Conservation (phyloP, 2,113 vertebrate genomes). For the Arothron firmamentum region DNA sequence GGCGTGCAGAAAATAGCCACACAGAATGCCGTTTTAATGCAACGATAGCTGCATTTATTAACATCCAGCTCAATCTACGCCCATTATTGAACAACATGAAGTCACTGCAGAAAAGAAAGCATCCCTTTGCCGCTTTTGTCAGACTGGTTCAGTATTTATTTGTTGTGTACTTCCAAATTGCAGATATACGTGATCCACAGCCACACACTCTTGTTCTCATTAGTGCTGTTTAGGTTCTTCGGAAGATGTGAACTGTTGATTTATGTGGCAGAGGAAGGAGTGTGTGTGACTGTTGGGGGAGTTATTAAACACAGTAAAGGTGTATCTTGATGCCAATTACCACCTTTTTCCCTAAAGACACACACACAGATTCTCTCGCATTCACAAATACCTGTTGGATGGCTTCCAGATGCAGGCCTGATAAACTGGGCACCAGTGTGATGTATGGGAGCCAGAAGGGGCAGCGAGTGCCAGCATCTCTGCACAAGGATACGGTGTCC, state of each 20-base stretch:
- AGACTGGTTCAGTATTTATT: no score
- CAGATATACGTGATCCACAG: slow-evolving; percentile 1
- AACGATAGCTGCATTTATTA: no score
- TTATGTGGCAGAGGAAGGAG: slow-evolving; percentile 12
- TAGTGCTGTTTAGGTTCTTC: slow-evolving; percentile 13
- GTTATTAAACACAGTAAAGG: slow-evolving; percentile 47
- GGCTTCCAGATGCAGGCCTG: slow-evolving; percentile 18
- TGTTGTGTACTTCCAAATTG: no score
- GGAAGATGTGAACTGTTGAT: slow-evolving; percentile 32
- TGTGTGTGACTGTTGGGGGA: slow-evolving; percentile 41
- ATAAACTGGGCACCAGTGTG: slow-evolving; percentile 30
- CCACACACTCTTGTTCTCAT: background rate
- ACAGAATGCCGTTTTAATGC: background rate
- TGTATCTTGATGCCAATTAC: slow-evolving; percentile 47
- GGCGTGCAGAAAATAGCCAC: no score
- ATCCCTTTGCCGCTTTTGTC: no score
- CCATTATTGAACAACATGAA: no score
- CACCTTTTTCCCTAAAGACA: slow-evolving; percentile 44
- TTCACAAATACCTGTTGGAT: slow-evolving; percentile 13
- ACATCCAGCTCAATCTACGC: no score
- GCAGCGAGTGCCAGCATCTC: slow-evolving; percentile 35
- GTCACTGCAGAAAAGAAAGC: no score
- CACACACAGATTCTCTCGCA: slow-evolving; percentile 9
- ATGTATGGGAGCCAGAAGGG: slow-evolving; percentile 37
- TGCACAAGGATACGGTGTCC: slow-evolving; percentile 36